Conservation (phyloP, 2,888 invertebrate genomes). For the Tanypteryx hageni region DNA sequence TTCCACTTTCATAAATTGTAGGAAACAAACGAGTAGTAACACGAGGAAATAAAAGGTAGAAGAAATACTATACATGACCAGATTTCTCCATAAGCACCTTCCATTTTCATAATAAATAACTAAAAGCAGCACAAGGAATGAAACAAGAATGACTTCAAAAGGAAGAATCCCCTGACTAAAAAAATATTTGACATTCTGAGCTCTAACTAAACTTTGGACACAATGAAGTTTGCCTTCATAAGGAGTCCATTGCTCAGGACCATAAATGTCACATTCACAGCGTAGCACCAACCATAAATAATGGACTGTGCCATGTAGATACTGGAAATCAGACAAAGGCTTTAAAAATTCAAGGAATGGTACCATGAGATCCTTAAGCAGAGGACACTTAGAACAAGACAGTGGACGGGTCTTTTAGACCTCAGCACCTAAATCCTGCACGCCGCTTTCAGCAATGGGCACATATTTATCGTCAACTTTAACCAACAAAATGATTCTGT, state of each 20-base stretch:
- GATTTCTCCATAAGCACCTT: slow-evolving; percentile 49
- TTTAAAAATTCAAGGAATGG: slow-evolving; percentile 53
- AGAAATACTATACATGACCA: slow-evolving; percentile 57
- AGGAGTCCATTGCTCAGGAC: not conserved
- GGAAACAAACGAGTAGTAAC: not conserved
- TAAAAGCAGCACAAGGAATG: slow-evolving; percentile 53
- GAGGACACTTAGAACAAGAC: not conserved
- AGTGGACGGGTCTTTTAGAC: slow-evolving; percentile 67
- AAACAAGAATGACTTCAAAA: slow-evolving; percentile 31
- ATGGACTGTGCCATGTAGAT: not conserved
- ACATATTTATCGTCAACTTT: slow-evolving; percentile 95
- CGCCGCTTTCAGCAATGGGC: slow-evolving; percentile 93
- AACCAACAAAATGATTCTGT: slow-evolving; percentile 93
- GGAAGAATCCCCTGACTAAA: slow-evolving; percentile 32
- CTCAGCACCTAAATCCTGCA: slow-evolving; percentile 86
- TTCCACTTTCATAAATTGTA: not conserved
- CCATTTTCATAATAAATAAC: slow-evolving; percentile 38
- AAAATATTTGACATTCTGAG: slow-evolving; percentile 45
- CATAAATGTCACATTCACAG: slow-evolving; percentile 26
- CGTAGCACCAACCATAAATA: slow-evolving; percentile 34
- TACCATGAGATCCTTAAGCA: slow-evolving; percentile 47
- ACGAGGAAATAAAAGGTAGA: not conserved
- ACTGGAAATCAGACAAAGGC: not conserved
- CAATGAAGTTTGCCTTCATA: not conserved
- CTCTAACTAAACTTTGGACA: slow-evolving; percentile 51